Base-by-base conservation (phyloP, 2,888 invertebrate species). In the Onthophagus sagittarius region DNA sequence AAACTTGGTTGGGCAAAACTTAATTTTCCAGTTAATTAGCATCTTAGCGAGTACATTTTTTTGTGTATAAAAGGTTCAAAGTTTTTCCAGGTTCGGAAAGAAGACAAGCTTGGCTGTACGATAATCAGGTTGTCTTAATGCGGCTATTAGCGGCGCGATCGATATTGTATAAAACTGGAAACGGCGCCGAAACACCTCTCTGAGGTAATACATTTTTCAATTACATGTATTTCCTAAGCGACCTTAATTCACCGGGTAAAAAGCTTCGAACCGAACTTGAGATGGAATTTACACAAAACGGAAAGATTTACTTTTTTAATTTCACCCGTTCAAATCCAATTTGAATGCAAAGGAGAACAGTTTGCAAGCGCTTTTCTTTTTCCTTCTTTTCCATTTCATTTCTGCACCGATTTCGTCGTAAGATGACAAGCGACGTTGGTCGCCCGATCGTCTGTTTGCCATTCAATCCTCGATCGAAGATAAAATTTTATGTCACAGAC, bases 391-490 rank as follows among this genome's bases (percentile, higher is more conserved):
- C 23, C 23, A 23, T 23, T 23, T 53, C 39, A 9, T 53, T 53
- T 7, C 11, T 11, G 39, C 39, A 9, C 39, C 11, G 39, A 53
- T 53, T 53, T 53, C 11, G 39, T 11, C 39, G 7, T 53, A 53
- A 53, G 39, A 53, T 53, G 39, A 53, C 39, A 53, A 53, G 39
- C 67, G 23, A 6, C 67, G 31, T 23, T 23, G 13, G 67, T 7
- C 31, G 23, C 5, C 15, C n/a, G 13, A 67, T 5, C 32, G 67
- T 31, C 67, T 67, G n/a, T 67, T 67, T 67, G 31, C 67, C 67
- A 32, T 67, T 67, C 67, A 67, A 67, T 67, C 32, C 32, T 67
- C 67, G 67, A 67, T 31, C 23, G 67, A n/a, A 67, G 32, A 67
- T 67, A 67, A 67, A 23, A 13, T 67, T 67, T 67, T 67, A 67